A percentile compares a stretch with the other conserved stretches of the same genome.
These are phyloP conservation scores for Crotalus horridus DNA, from an alignment of 2,113 vertebrate genomes.

Conservation along the genomic window DNA sequence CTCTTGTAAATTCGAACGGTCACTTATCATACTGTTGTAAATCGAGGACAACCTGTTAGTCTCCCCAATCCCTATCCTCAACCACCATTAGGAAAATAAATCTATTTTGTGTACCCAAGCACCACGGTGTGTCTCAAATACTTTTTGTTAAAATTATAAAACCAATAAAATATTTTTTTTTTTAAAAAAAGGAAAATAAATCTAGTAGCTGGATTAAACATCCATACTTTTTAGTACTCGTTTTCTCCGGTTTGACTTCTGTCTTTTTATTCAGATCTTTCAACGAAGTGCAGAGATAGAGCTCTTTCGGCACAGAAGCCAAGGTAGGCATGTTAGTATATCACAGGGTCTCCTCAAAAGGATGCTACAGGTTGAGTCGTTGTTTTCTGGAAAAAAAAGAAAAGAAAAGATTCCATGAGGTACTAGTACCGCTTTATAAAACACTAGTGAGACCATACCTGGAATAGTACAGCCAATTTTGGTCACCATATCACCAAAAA, in stretches of 20 bases:
- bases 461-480: no score
- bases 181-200: not conserved
- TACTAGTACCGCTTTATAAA: no score
- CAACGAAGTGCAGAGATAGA: constrained; percentile 90
- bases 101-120: not conserved
- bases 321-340: constrained; percentile 89
- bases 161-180: no score
- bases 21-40: no score
- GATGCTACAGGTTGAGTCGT: constrained; percentile 38
- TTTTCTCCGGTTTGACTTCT: constrained; percentile 90
- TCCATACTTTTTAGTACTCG: constrained; percentile 82
- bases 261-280: constrained; percentile 96
- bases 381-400: constrained; percentile 58
- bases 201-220: not conserved
- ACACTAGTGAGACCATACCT: no score
- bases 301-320: constrained; percentile 86
- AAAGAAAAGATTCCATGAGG: not conserved
- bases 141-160: no score
- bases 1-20: no score
- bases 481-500: no score
- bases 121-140: no score
- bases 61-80: no score
- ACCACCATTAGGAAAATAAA: not conserved
- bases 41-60: no score
- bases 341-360: constrained; percentile 38